Evolutionary conservation across 2,888 invertebrate species (phyloP), one percentile per base, ranked within the genome.

Genomic region (Sepiola atlantica): DNA sequence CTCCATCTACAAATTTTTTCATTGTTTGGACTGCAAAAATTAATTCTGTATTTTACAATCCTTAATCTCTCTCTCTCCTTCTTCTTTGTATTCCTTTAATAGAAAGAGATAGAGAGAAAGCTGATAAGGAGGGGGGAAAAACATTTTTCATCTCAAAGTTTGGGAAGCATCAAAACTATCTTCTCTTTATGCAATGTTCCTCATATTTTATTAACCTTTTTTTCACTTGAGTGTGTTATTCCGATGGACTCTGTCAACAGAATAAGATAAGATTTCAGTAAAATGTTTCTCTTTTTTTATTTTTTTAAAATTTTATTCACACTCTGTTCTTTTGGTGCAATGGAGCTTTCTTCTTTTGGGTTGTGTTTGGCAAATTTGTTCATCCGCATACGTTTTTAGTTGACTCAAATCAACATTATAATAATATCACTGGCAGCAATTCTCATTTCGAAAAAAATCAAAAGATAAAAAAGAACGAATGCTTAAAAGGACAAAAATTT

Each of bases 321-420:
- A n/a, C 45, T 45, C 45, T 45, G 45, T 45, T 45, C n/a, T 77
- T 77, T 77, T n/a, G 77, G 77, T 77, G 77, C 77, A 77, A n/a
- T 14, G 77, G 77, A 77, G 77, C 77, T n/a, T 77, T n/a, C 77
- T 77, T 77, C 14, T 77, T 77, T 20, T n/a, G 77, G 32, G 77
- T 77, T 77, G 77, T 77, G n/a, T 77, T 77, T 77, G 77, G n/a
- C 77, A 77, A 77, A 77, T 77, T 45, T 77, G n/a, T 77, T n/a
- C n/a, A 32, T 77, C 77, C n/a, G 77, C 32, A n/a, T 14, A 77
- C n/a, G 14, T 32, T 77, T 45, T 77, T 77, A n/a, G 16, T n/a
- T 77, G 14, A 32, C 77, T n/a, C n/a, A 77, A 77, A 77, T 77
- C n/a, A 16, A 77, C 16, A 77, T 24, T 45, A 77, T 1, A 77